A percentile compares a stretch with the other conserved stretches of the same genome.
Conservation (phyloP, 1,140 invertebrate species). For the Melanaphis sacchari region DNA sequence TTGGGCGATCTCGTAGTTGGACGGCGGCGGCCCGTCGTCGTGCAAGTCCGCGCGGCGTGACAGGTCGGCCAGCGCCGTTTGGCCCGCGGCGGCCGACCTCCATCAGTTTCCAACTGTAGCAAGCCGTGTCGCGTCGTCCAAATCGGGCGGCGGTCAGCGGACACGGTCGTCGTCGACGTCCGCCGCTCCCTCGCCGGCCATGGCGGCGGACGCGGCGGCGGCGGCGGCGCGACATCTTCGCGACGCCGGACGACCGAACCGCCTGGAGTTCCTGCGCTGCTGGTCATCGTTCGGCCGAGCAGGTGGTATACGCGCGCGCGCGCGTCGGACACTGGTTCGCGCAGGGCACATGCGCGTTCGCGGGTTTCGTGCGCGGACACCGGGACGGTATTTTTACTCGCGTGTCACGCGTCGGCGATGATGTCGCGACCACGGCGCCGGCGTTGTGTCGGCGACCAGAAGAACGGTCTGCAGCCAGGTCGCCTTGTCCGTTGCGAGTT, state of each 20-base stretch:
- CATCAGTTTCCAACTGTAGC: slow-evolving; percentile 51
- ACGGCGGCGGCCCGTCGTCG: slow-evolving; percentile 59
- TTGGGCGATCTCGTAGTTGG: slow-evolving; percentile 59
- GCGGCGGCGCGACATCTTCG: background rate
- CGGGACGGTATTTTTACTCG: too few species aligned
- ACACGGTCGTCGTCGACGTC: slow-evolving; percentile 59
- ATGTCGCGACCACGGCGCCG: background rate
- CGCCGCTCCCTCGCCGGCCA: slow-evolving; percentile 58
- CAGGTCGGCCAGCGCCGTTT: slow-evolving; percentile 15
- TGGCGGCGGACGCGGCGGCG: background rate
- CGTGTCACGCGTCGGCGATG: background rate
- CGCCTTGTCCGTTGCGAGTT: too few species aligned
- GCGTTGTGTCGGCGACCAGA: background rate
- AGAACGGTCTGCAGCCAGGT: too few species aligned
- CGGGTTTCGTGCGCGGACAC: background rate
- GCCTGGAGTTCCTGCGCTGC: slow-evolving; percentile 66
- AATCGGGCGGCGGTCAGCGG: slow-evolving; percentile 59
- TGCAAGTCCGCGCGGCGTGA: background rate
- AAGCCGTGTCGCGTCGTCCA: slow-evolving; percentile 56
- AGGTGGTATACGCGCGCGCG: too few species aligned
- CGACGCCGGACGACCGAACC: slow-evolving; percentile 66
- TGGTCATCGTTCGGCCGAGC: slow-evolving; percentile 45
- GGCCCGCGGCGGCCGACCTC: background rate
- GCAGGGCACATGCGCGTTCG: too few species aligned
- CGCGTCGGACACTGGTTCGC: background rate